These are phyloP conservation scores for Plutella xylostella DNA, from an alignment of 2,888 invertebrate genomes.

Conservation along the genomic window DNA sequence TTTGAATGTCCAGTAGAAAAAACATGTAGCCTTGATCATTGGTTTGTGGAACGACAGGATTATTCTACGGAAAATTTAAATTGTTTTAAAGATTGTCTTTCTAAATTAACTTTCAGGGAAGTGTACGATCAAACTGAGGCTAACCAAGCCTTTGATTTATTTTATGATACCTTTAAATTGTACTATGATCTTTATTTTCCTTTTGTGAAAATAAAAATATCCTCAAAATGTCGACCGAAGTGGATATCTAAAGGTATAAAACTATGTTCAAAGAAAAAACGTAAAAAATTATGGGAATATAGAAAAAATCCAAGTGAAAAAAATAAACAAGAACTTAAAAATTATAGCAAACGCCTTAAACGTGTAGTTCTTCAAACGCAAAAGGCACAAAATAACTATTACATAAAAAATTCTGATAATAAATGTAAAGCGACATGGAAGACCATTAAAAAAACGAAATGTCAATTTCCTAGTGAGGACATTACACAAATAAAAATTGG, in stretches of 20 bases:
- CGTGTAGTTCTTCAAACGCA: constrained; percentile 3
- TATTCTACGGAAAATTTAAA: constrained; percentile 3
- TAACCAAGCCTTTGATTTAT: constrained; percentile 3
- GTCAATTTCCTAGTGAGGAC: no score
- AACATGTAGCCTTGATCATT: not conserved
- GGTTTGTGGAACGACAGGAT: constrained; percentile 3
- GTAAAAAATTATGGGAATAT: constrained; percentile 8
- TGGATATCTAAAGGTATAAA: constrained; percentile 9
- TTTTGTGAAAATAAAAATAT: constrained; percentile 1
- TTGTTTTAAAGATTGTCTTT: constrained; percentile 5
- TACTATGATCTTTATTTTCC: constrained; percentile 9
- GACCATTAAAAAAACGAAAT: constrained; percentile 8
- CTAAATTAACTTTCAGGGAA: constrained; percentile 1
- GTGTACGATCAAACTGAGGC: not conserved
- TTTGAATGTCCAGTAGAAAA: constrained; percentile 6
- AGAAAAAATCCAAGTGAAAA: not conserved
- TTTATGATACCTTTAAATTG: constrained; percentile 1
- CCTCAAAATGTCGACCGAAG: not conserved
- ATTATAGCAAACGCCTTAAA: not conserved
- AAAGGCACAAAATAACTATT: constrained; percentile 9
- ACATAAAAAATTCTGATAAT: constrained; percentile 2
- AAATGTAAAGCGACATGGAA: constrained; percentile 9
- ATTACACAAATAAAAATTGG: no score
- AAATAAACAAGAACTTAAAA: not conserved
- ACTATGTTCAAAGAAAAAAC: constrained; percentile 4